Evolutionary conservation across 1,140 invertebrate species (phyloP).

Genomic region (Philopotamus ludificatus): DNA sequence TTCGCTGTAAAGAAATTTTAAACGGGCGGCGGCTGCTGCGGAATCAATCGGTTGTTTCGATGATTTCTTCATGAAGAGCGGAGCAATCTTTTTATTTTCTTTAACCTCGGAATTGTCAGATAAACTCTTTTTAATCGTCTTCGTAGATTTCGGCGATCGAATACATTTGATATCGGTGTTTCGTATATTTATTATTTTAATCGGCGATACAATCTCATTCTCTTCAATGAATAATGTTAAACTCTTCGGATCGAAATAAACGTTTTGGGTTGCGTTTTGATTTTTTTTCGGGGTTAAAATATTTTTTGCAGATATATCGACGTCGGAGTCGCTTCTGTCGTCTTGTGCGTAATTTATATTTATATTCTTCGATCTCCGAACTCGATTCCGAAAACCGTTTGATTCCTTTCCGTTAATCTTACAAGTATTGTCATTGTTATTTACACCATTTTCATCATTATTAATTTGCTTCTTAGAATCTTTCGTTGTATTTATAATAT

Average conservation of each 20-base stretch:
- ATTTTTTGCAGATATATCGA: no score
- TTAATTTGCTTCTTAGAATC: no score
- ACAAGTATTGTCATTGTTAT: no score
- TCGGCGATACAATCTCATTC: slow-evolving; percentile 17
- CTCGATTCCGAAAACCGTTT: no score
- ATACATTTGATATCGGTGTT: slow-evolving; percentile 17
- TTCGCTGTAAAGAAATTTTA: slow-evolving; percentile 61
- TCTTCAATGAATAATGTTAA: neutral
- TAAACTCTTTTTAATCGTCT: slow-evolving; percentile 10
- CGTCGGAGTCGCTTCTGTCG: no score
- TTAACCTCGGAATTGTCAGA: slow-evolving; percentile 38
- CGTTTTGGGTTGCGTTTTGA: neutral
- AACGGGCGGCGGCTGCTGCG: slow-evolving; percentile 56
- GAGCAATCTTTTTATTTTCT: slow-evolving; percentile 54
- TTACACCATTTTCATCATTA: no score
- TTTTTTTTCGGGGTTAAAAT: neutral
- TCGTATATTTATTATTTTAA: slow-evolving; percentile 30
- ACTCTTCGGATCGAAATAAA: slow-evolving; percentile 10
- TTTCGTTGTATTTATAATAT: no score
- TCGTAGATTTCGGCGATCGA: slow-evolving; percentile 17
- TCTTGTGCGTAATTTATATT: no score
- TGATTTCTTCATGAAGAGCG: slow-evolving; percentile 57
- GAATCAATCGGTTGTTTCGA: slow-evolving; percentile 57
- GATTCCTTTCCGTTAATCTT: no score
- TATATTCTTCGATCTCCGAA: no score